Evolutionary conservation across 1,140 invertebrate species (phyloP), one percentile per base, ranked within the genome.

Genomic region (Neodiprion fabricii): DNA sequence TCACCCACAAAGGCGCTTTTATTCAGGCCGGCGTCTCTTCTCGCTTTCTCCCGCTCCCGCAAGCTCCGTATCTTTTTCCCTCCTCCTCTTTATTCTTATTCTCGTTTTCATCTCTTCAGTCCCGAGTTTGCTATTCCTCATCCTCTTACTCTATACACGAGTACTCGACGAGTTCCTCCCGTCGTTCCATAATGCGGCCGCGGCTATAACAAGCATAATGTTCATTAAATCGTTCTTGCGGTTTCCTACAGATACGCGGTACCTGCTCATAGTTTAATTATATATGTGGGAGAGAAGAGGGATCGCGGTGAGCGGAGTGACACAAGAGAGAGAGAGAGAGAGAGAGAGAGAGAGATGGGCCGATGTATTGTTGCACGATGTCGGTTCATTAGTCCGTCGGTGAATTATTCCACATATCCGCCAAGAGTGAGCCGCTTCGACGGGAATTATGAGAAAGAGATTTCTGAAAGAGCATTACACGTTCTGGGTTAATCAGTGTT

Each of bases 361-460:
- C 1, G 28, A 40, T 76, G 75, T 75, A 79, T 80, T 82, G 80
- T 79, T 80, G 78, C 72, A 78, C 80, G 80, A 82, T 79, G 74
- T 74, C 79, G 79, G 78, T 79, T 82, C 79, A 79, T 82, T 82
- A 82, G 76, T 71, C 75, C 74, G 77, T 73, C 78, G 75, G 79
- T 79, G 28, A 80, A 82, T 82, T 80, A 82, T 79, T 77, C 66
- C 61, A 74, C 71, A 73, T 67, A 47, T 53, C 17, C 17, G 17
- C 17, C 17, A 21, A 21, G 17, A 21, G 17, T 21, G 17, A 21
- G 17, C 17, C 17, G 17, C 17, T 21, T 70, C 69, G 70, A 47
- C 70, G 72, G 71, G 72, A 47, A 48, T 72, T 71, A 40, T 40
- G 28, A 40, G 28, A 40, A 1, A 40, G 28, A 40, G 28, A 40